phyloP scores from a whole-genome alignment of 2,888 invertebrate species.

The Nomada goodeniana region DNA sequence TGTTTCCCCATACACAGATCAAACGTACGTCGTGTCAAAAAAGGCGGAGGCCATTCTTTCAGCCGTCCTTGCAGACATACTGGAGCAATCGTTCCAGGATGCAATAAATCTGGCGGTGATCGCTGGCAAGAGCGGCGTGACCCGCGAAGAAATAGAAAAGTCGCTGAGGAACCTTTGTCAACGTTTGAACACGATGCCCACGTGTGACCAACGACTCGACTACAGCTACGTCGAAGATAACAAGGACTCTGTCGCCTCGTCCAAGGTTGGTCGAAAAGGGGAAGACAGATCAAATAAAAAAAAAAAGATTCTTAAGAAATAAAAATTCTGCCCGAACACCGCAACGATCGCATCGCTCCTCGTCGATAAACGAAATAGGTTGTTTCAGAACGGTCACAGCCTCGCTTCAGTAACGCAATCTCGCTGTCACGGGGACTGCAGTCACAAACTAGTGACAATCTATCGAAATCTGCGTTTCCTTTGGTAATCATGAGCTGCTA shows the following conservation, averaged over 20 bases:
- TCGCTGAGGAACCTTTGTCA: constrained; percentile 79
- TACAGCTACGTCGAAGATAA: background rate
- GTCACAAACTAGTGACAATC: constrained; percentile 38
- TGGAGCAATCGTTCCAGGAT: constrained; percentile 80
- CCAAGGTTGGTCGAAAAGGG: constrained; percentile 43
- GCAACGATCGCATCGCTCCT: background rate
- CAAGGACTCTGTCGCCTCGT: background rate
- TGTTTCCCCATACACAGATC: constrained; percentile 59
- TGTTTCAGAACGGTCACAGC: constrained; percentile 41
- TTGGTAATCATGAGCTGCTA: constrained; percentile 16
- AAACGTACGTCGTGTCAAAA: constrained; percentile 75
- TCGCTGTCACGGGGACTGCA: constrained; percentile 26
- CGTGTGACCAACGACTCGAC: background rate
- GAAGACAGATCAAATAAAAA: constrained; percentile 1
- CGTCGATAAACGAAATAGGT: constrained; percentile 53
- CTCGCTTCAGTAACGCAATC: constrained; percentile 9
- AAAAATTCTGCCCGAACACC: background rate
- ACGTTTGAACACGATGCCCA: constrained; percentile 66
- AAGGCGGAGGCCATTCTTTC: constrained; percentile 77
- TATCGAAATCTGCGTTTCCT: constrained; percentile 46
- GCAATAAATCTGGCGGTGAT: constrained; percentile 78
- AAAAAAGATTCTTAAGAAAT: background rate
- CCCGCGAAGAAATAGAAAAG: constrained; percentile 77
- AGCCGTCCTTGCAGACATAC: constrained; percentile 79
- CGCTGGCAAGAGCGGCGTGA: constrained; percentile 77